Evolutionary conservation across 2,888 invertebrate species (phyloP).

Genomic region (Ditylenchus weischeri): DNA sequence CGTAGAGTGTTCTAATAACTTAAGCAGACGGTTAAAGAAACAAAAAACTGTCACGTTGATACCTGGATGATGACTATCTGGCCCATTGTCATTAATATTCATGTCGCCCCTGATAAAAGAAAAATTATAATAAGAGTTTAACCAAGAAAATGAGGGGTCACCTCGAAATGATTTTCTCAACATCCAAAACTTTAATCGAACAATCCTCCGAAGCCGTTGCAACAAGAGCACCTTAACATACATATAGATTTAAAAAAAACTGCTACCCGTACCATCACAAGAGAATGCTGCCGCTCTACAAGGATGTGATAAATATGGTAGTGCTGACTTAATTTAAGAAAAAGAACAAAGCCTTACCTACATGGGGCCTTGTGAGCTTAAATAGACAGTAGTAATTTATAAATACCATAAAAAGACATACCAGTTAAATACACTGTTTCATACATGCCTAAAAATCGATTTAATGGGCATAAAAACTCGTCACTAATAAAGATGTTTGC

Average conservation of each 20-base stretch:
- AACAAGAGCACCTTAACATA: slow-evolving; percentile 73
- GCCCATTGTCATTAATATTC: slow-evolving; percentile 60
- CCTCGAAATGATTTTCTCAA: slow-evolving; percentile 97
- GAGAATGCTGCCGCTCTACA: slow-evolving; percentile 87
- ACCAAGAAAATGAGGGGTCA: slow-evolving; percentile 68
- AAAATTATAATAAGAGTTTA: slow-evolving; percentile 67
- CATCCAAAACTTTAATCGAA: slow-evolving; percentile 96
- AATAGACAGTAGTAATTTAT: too few species aligned
- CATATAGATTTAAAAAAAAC: neutral
- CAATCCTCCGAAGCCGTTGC: slow-evolving; percentile 98
- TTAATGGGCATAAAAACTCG: too few species aligned
- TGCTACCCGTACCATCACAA: slow-evolving; percentile 68
- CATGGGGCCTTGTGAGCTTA: slow-evolving; percentile 85
- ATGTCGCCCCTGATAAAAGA: slow-evolving; percentile 30
- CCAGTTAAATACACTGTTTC: slow-evolving; percentile 94
- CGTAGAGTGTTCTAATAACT: slow-evolving; percentile 92
- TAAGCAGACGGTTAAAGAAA: too few species aligned
- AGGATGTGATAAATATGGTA: too few species aligned
- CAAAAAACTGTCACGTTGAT: too few species aligned
- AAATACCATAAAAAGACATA: too few species aligned
- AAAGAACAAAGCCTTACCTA: too few species aligned
- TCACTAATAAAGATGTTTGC: too few species aligned
- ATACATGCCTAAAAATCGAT: slow-evolving; percentile 70
- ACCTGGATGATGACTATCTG: slow-evolving; percentile 71
- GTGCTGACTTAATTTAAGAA: too few species aligned